Conservation (phyloP, 2,113 vertebrate species). For the Puffinus mauretanicus region DNA sequence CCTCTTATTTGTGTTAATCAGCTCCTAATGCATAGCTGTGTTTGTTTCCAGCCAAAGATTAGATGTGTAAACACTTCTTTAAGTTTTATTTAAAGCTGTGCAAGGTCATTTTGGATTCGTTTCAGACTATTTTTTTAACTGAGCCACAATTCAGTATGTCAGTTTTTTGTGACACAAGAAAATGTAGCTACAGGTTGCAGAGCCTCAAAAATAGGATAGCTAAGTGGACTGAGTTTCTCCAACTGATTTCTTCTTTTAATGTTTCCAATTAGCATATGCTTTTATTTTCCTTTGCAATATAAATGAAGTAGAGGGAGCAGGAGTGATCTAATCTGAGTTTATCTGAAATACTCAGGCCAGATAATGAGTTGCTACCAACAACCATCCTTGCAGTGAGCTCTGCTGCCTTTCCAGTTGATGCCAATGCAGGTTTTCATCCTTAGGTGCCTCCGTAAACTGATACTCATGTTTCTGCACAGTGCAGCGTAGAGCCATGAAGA, state of each 20-base stretch:
- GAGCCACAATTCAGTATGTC: background rate
- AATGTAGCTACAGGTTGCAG: background rate
- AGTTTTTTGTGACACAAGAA: background rate
- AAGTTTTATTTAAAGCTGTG: background rate
- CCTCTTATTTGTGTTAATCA: background rate
- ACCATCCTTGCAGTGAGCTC: background rate
- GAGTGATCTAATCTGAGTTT: background rate
- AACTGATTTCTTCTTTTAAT: background rate
- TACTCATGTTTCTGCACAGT: background rate
- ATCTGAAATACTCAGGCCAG: background rate
- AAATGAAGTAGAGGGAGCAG: background rate
- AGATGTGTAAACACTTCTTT: background rate
- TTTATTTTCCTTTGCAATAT: background rate
- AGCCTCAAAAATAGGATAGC: background rate
- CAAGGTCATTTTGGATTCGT: background rate
- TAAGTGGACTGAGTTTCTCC: background rate
- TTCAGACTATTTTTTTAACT: background rate
- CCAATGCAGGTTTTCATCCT: background rate
- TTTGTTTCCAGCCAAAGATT: background rate
- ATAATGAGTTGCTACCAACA: background rate
- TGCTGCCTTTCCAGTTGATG: background rate
- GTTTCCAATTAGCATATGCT: background rate
- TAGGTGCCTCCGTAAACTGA: background rate
- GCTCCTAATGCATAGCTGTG: background rate
- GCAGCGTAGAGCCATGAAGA: background rate